Percentiles rank a stretch among this genome's conserved stretches.
Evolutionary conservation across 2,888 invertebrate species (phyloP).

Genomic region (Nymphalis c-album): DNA sequence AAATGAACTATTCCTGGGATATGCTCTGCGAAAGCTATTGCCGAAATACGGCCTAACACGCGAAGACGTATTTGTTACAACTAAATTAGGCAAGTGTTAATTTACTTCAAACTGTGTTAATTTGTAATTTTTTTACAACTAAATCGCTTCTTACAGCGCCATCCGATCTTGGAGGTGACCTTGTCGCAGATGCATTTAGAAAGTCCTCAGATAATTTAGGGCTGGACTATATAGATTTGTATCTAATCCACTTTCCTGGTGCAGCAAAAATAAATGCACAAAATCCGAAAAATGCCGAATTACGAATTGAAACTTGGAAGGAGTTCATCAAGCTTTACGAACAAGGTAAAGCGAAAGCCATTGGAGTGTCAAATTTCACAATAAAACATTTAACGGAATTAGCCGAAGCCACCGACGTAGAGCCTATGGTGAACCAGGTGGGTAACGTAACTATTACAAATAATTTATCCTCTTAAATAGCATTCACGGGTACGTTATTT

Average conservation of each 20-base stretch:
- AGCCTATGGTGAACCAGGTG: constrained; percentile 90
- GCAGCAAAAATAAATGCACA: constrained; percentile 61
- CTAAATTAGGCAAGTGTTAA: constrained; percentile 84
- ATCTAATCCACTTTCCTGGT: constrained; percentile 92
- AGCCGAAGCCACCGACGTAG: constrained; percentile 71
- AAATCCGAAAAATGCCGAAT: constrained; percentile 68
- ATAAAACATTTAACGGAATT: constrained; percentile 85
- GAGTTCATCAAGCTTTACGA: constrained; percentile 84
- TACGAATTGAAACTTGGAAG: constrained; percentile 85
- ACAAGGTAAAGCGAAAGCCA: constrained; percentile 82
- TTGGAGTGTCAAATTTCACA: constrained; percentile 92
- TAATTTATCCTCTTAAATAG: neutral
- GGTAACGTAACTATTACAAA: constrained; percentile 11
- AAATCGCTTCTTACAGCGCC: constrained; percentile 50
- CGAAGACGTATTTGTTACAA: constrained; percentile 89
- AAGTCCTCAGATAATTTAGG: constrained; percentile 83
- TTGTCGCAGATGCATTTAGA: constrained; percentile 76
- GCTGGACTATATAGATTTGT: constrained; percentile 87
- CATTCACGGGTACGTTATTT: neutral
- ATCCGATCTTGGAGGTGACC: constrained; percentile 47
- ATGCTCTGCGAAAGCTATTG: constrained; percentile 83
- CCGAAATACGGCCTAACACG: constrained; percentile 85
- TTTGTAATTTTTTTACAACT: neutral
- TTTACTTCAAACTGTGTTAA: neutral
- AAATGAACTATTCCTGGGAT: constrained; percentile 87